Conservation (phyloP, 2,797 vertebrate species). For the Scolopax bukidnonensis region DNA sequence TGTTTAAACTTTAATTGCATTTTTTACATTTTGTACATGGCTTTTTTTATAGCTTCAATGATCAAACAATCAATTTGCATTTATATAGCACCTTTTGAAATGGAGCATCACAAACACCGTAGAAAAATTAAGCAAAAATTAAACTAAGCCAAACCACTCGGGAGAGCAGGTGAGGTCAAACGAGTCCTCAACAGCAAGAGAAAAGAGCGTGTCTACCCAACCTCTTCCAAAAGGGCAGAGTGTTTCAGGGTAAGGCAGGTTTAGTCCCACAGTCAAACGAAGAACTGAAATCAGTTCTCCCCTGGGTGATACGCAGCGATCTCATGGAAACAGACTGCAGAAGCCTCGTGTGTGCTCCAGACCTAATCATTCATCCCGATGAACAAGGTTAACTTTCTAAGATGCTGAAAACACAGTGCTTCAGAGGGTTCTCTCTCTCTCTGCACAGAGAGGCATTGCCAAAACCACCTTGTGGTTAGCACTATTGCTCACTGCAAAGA, state of each 20-base stretch:
- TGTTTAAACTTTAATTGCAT: slow-evolving; percentile 26
- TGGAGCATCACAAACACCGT: background rate
- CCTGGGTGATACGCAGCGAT: background rate
- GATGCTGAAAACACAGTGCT: background rate
- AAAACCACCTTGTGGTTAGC: background rate
- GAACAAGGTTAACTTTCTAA: background rate
- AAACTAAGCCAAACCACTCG: slow-evolving; percentile 11
- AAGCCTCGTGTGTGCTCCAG: background rate
- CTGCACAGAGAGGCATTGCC: background rate
- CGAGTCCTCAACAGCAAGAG: background rate
- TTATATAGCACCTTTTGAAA: background rate
- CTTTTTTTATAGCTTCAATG: slow-evolving; percentile 12
- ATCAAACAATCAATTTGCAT: slow-evolving; percentile 50
- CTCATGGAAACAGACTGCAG: slow-evolving; percentile 17
- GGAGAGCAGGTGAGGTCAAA: background rate
- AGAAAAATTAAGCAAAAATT: slow-evolving; percentile 36
- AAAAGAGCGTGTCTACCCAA: background rate
- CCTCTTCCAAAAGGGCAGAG: background rate
- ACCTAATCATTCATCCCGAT: background rate
- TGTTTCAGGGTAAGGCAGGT: background rate
- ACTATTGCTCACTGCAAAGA: background rate
- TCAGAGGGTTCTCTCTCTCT: background rate
- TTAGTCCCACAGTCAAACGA: slow-evolving; percentile 19
- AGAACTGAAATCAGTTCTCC: background rate
- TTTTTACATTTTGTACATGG: background rate